Evolutionary conservation across 1,140 invertebrate species (phyloP), one percentile per base, ranked within the genome.

Genomic region (Pogonus chalceus): DNA sequence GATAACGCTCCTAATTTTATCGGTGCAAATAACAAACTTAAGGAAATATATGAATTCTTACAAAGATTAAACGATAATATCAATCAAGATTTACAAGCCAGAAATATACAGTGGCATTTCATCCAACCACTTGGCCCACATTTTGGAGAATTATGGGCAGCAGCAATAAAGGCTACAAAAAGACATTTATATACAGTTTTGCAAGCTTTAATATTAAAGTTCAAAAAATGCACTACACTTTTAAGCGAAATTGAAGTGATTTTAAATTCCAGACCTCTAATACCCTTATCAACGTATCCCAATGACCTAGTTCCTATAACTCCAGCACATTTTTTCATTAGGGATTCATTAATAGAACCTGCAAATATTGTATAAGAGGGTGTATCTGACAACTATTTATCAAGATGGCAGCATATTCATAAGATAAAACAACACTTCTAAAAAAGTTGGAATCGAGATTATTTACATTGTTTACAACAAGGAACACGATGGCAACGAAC

Each of bases 271-370:
- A 31, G 58, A 14, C 56, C 60, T 4, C 9, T 62, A 50, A 23
- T 14, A 22, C 35, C 54, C 22, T 47, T 58, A 18, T 52, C 49
- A 2, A 18, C 23, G 20, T 49, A 54, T 49, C 54, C 48, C 12
- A 51, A 43, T 54, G 64, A 65, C 24, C 35, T 57, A 18, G 2
- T 18, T 0, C 12, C 59, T 12, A 26, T 70, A 7, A 69, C 69
- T 9, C 68, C 71, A 9, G 62, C 56, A 14, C 68, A 74, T 61
- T 71, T 73, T 56, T 49, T 72, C 20, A 66, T 63, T 37, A 67
- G 69, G 9, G 35, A 56, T 20, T 56, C 64, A 2, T 49, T 70
- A 20, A 59, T 53, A 7, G 35, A 54, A 2, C 9, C 62, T 9
- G 57, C 61, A 9, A 54, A 62, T 24, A 49, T 56, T 31, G 9